Conservation (phyloP, 2,113 vertebrate species). For the Dicentrarchus labrax region DNA sequence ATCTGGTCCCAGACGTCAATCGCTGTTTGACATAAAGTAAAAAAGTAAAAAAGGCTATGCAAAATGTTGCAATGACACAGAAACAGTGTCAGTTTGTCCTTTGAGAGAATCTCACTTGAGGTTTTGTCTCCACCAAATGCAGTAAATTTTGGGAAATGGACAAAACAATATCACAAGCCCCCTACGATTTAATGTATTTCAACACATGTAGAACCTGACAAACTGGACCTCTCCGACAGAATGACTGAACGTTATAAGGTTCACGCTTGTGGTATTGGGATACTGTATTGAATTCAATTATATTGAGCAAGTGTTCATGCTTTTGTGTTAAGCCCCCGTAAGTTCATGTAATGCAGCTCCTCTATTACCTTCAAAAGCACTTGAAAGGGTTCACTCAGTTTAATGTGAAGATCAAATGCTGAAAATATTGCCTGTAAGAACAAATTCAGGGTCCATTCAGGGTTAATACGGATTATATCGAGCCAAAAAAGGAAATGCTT, state of each 20-base stretch:
- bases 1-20: not conserved
- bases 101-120: not conserved
- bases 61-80: constrained; percentile 3
- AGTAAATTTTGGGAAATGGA: not conserved
- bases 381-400: not conserved
- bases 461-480: constrained; percentile 16
- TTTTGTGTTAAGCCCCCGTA: not conserved
- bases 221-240: not conserved
- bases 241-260: not conserved
- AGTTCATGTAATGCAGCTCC: not conserved
- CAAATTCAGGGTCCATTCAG: constrained; percentile 21
- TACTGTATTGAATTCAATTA: not conserved
- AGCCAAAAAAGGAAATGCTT: not conserved
- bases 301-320: not conserved
- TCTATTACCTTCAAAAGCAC: not conserved
- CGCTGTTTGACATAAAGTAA: not conserved
- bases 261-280: not conserved
- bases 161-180: not conserved
- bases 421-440: not conserved
- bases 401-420: not conserved
- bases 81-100: constrained; percentile 6
- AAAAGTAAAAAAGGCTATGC: not conserved
- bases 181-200: not conserved
- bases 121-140: not conserved
- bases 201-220: not conserved